A percentile compares a stretch with the other conserved stretches of the same genome.
Conservation (phyloP, 1,140 invertebrate genomes). For the Hyphantria cunea region DNA sequence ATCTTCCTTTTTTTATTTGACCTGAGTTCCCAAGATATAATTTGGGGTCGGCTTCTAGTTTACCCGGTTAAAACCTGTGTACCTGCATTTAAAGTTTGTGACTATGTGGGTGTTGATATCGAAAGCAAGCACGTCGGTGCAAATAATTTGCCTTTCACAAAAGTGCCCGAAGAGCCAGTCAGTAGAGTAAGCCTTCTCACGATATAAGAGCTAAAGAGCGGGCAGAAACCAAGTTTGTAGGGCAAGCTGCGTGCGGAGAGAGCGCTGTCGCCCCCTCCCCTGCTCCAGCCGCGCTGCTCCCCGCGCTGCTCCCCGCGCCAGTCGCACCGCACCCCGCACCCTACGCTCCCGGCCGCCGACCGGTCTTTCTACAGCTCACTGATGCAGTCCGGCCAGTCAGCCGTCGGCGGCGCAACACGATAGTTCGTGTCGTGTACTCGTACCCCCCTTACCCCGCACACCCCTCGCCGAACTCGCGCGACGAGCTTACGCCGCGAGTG, state of each 20-base stretch:
- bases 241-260: slow-evolving; percentile 50
- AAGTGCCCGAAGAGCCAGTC: slow-evolving; percentile 49
- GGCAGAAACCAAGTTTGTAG: slow-evolving; percentile 64
- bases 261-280: slow-evolving; percentile 9
- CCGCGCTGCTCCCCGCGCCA: slow-evolving; percentile 15
- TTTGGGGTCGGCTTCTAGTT: no score
- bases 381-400: slow-evolving; percentile 50
- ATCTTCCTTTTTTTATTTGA: no score
- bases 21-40: no score
- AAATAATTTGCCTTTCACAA: slow-evolving; percentile 62
- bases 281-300: slow-evolving; percentile 14
- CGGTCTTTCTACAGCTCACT: slow-evolving; percentile 27
- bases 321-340: slow-evolving; percentile 24
- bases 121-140: slow-evolving; percentile 34
- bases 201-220: slow-evolving; percentile 55
- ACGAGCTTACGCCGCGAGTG: slow-evolving; percentile 40
- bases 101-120: no score
- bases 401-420: slow-evolving; percentile 33
- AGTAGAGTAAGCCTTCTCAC: slow-evolving; percentile 47
- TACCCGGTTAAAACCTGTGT: no score
- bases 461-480: slow-evolving; percentile 40
- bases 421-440: slow-evolving; percentile 13
- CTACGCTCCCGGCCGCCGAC: slow-evolving; percentile 28
- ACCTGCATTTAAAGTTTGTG: no score
- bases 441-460: slow-evolving; percentile 27